Evolutionary conservation across 2,797 vertebrate genomes (phyloP), one percentile per base, ranked within the genome.

Genomic region (Malurus leucopterus): DNA sequence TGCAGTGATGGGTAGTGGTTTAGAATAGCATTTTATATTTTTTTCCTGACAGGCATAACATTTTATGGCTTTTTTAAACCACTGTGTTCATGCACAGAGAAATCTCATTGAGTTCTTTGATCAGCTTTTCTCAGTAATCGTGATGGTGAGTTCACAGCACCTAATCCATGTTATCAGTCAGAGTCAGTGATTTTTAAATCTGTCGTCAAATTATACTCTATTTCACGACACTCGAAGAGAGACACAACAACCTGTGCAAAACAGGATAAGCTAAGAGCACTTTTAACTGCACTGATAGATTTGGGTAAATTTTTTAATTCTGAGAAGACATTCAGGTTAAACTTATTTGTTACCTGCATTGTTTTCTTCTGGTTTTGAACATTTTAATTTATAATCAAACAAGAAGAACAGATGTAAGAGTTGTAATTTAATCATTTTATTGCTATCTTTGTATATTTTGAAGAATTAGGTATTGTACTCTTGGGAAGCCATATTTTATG

Each of bases 361-460:
- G 93, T 97, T 96, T 96, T 97, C 90, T 95, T 93, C 92, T 95
- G 95, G 43, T 96, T 94, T 92, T 95, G 94, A 97, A 96, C 96
- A 93, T 97, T 97, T 96, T 96, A 97, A 97, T 98, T 97, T 97
- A 97, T 97, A 97, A 97, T 97, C 96, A 96, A 96, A 98, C 97
- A 98, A 97, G 96, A 97, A 96, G 97, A 98, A 98, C 97, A 98
- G 97, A 98, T 98, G 97, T 98, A 98, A 98, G 97, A 97, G 96
- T 97, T 98, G 97, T 98, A 98, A 98, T 98, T 97, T 97, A 97
- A 98, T 98, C 86, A 97, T 97, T 98, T 98, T 98, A 98, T 98
- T 97, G 97, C 97, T 97, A 97, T 98, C 97, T 98, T 98, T 98
- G 97, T 98, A 97, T 98, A 97, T 98, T 98, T 97, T 98, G 97